Base-by-base conservation (phyloP, 2,797 vertebrate genomes). In the Caiman crocodilus region DNA sequence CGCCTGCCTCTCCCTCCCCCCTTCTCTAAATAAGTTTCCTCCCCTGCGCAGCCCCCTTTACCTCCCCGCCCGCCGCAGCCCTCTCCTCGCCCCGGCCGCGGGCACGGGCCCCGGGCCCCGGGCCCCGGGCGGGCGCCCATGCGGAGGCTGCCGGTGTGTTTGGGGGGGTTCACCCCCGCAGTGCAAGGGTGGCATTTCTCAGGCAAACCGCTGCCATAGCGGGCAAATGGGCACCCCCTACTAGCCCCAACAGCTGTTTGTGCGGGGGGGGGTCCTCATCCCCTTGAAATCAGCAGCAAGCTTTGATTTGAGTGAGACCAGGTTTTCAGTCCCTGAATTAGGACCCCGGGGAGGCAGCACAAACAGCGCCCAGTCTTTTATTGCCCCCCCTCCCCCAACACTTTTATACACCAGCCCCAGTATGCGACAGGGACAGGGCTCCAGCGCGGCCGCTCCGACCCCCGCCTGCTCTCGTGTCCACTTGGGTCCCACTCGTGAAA, bases 1-100 rank as follows among this genome's bases (percentile, higher is more conserved):
- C 15, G 85, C 86, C 84, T 64, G 58, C 85, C 94, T 88, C 65
- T 82, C 23, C 88, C 78, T 65, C 90, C 85, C 84, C 94, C 94
- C 89, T 4, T 73, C 89, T 58, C 94, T 55, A 58, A 86, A 94
- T 32, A 91, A 97, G 92, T 95, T 96, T 90, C 97, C 97, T 91
- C 90, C 93, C 87, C 60, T 77, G 71, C 91, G 63, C 93, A 25
- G 64, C 50, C 67, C 28, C 65, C 12, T 75, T 75, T 87, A 79
- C 78, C 87, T 84, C 63, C 16, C 67, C 58, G 50, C 65, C 35
- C 82, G 42, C 42, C 42, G 42, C 42, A 25, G 65, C 73, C 55
- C 82, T 63, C 81, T 60, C 63, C 89, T 86, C 81, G 76, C 80
- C 89, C 92, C 78, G 76, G 58, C 88, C 79, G 65, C 65, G 73